Percentiles rank a stretch among this genome's conserved stretches.
Evolutionary conservation across 1,140 invertebrate genomes (phyloP).

Genomic region (Globodera rostochiensis): DNA sequence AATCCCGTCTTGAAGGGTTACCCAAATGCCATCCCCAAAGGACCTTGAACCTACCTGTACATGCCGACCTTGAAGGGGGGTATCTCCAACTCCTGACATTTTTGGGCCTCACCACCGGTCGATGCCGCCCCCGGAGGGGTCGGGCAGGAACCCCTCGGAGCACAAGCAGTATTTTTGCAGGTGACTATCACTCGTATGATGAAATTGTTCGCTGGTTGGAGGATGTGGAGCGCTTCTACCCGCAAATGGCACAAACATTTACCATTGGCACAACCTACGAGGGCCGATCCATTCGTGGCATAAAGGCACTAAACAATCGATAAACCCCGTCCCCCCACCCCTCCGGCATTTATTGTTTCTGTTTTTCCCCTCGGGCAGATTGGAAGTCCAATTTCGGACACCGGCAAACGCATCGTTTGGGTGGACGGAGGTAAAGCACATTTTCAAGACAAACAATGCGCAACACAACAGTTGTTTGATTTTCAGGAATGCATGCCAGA

Average conservation of each 20-base stretch:
- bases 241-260: constrained; percentile 58
- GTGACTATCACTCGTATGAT: constrained; percentile 51
- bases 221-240: constrained; percentile 65
- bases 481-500: constrained; percentile 35
- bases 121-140: no score
- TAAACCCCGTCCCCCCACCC: constrained; percentile 7
- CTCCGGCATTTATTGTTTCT: not conserved
- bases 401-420: constrained; percentile 61
- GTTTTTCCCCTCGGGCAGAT: constrained; percentile 42
- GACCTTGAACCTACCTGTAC: no score
- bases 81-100: not conserved
- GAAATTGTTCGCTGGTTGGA: constrained; percentile 69
- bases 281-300: constrained; percentile 65
- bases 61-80: no score
- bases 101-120: no score
- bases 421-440: constrained; percentile 65
- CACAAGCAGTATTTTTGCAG: constrained; percentile 1
- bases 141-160: no score
- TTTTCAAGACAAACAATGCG: constrained; percentile 56
- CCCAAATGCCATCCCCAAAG: no score
- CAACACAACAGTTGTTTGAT: not conserved
- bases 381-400: constrained; percentile 53
- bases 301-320: constrained; percentile 63
- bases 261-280: constrained; percentile 64
- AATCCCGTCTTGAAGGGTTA: no score